Evolutionary conservation across 2,797 vertebrate genomes (phyloP).

Genomic region (Tinamus major): DNA sequence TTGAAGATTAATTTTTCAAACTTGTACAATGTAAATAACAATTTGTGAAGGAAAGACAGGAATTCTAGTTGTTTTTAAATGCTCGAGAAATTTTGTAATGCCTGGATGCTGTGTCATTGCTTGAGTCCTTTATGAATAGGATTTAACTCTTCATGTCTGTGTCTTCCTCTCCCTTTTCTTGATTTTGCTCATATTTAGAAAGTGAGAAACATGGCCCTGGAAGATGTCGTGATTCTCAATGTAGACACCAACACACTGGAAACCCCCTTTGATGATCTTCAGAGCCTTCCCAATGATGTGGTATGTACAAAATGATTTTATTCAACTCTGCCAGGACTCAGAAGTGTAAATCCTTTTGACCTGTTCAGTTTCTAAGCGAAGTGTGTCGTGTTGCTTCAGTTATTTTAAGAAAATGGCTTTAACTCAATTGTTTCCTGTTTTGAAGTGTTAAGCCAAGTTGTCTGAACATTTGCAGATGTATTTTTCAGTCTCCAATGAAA

Average conservation of each 20-base stretch:
- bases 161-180: neutral
- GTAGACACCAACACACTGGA: constrained; percentile 98
- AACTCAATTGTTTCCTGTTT: neutral
- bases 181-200: constrained; percentile 80
- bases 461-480: neutral
- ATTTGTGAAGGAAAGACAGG: neutral
- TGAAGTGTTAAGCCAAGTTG: neutral
- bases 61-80: neutral
- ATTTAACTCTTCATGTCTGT: neutral
- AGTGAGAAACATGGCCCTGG: constrained; percentile 92
- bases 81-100: neutral
- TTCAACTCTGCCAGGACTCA: neutral
- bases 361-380: rapidly evolving
- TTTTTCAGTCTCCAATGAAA: neutral
- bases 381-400: rapidly evolving
- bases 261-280: constrained; percentile 95
- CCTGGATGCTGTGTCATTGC: neutral
- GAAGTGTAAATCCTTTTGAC: neutral
- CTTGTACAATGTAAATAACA: neutral
- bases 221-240: constrained; percentile 89
- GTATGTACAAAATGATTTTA: constrained; percentile 77
- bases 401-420: neutral
- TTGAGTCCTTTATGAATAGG: neutral
- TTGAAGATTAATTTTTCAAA: neutral
- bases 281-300: constrained; percentile 96